Evolutionary conservation across 2,113 vertebrate species (phyloP).

Genomic region (Lycaon pictus): DNA sequence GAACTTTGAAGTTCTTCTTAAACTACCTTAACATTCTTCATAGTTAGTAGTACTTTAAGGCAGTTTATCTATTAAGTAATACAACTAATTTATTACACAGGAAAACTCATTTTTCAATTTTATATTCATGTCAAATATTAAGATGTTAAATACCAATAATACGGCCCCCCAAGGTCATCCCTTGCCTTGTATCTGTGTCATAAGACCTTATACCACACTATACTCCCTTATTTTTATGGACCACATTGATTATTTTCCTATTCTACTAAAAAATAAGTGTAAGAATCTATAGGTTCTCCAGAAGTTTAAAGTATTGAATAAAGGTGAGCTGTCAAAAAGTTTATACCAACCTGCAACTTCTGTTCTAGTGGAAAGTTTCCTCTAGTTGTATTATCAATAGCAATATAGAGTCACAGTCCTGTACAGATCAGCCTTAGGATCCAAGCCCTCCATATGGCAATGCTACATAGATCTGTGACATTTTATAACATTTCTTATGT

Average conservation of each 20-base stretch:
- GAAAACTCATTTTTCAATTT: not conserved
- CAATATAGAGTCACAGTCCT: not conserved
- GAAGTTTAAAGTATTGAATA: not conserved
- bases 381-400: conserved; percentile 51
- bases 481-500: conserved; percentile 79
- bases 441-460: not conserved
- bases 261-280: not conserved
- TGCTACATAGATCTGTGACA: conserved; percentile 67
- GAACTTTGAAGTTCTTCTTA: not conserved
- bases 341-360: not conserved
- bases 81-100: not conserved
- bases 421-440: not conserved
- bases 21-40: conserved; percentile 38
- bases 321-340: conserved; percentile 33
- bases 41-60: not conserved
- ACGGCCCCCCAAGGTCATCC: not conserved
- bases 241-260: not conserved
- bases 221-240: not conserved
- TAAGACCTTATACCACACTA: not conserved
- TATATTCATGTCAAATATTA: not conserved
- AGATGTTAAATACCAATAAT: not conserved
- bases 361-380: not conserved
- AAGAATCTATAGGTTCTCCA: not conserved
- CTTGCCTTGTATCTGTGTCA: not conserved
- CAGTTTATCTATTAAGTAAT: not conserved